Percentiles rank a stretch among this genome's conserved stretches.
Evolutionary conservation across 2,888 invertebrate species (phyloP).

Genomic region (Willowsia nigromaculata): DNA sequence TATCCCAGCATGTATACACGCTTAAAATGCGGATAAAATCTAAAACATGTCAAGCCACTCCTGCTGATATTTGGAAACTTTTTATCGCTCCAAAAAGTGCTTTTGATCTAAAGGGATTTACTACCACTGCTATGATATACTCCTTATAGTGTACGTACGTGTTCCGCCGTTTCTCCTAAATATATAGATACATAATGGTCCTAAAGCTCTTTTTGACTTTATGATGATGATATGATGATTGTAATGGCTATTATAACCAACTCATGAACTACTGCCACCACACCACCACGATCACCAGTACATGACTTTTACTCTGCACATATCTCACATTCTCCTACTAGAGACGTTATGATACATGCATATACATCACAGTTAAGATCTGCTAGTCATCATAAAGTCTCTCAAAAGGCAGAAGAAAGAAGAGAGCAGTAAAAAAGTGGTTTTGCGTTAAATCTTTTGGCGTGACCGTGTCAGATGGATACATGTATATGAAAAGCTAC

Average conservation of each 20-base stretch:
- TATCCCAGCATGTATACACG: conserved; percentile 55
- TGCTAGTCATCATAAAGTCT: conserved; percentile 64
- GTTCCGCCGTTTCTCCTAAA: neutral
- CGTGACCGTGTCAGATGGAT: conserved; percentile 57
- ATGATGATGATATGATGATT: conserved; percentile 69
- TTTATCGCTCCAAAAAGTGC: conserved; percentile 61
- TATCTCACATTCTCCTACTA: conserved; percentile 42
- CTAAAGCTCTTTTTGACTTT: conserved; percentile 50
- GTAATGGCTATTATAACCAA: conserved; percentile 60
- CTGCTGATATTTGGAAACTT: conserved; percentile 67
- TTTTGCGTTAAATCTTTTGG: conserved; percentile 62
- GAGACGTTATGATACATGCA: conserved; percentile 62
- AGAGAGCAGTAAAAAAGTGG: conserved; percentile 63
- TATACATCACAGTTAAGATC: conserved; percentile 65
- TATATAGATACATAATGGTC: conserved; percentile 11
- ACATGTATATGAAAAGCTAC: neutral
- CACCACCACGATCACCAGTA: conserved; percentile 10
- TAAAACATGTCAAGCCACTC: conserved; percentile 69
- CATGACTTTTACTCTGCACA: conserved; percentile 5
- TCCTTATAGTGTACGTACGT: conserved; percentile 15
- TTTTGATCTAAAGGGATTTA: conserved; percentile 66
- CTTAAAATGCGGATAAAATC: conserved; percentile 61
- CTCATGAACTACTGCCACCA: conserved; percentile 48
- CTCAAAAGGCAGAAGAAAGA: conserved; percentile 20
- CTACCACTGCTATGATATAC: conserved; percentile 12